Evolutionary conservation across 1,140 invertebrate species (phyloP), one percentile per base, ranked within the genome.

Genomic region (Dinoponera quadriceps): DNA sequence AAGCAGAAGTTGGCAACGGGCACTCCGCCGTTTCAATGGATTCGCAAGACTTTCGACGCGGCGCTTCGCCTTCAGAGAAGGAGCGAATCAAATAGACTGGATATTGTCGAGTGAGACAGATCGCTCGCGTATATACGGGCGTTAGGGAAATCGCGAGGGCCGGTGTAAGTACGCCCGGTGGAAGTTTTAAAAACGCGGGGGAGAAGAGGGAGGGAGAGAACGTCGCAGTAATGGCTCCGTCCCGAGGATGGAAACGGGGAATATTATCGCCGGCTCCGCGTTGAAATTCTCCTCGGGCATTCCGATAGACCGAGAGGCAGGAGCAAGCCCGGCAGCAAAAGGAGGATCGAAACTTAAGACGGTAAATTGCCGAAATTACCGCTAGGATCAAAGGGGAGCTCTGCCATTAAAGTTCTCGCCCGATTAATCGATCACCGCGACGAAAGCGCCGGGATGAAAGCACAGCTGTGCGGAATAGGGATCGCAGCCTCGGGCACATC

Each of bases 341-440:
- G 20, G 20, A 20, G 54, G 25, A 29, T 22, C 25, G 3, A 59
- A 80, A 80, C 65, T 80, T 80, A 59, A 80, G 63, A 59, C 33
- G 51, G 51, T 44, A 80, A 80, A 71, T 80, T 80, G 75, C 65
- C 75, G 38, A 71, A 71, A 80, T 80, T 80, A 80, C 65, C 33
- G 33, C 38, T 18, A 59, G 63, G 51, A 69, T 80, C 75, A 80
- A 80, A 80, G 51, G 14, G 18, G 51, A 5, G 1, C n/a, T 14
- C 13, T 2, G 74, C 62, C 51, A 71, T 80, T 80, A 80, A 71
- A 80, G 49, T 80, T 71, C 25, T 13, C 29, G 63, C 14, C 18
- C 65, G 75, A 80, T 80, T 80, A 80, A 80, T 80, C 75, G 65
- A 80, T 80, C 49, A 51, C 33, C 29, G 59, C 44, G 48, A 3